Conservation (phyloP, 2,888 invertebrate species). For the Cerastis rubricosa region DNA sequence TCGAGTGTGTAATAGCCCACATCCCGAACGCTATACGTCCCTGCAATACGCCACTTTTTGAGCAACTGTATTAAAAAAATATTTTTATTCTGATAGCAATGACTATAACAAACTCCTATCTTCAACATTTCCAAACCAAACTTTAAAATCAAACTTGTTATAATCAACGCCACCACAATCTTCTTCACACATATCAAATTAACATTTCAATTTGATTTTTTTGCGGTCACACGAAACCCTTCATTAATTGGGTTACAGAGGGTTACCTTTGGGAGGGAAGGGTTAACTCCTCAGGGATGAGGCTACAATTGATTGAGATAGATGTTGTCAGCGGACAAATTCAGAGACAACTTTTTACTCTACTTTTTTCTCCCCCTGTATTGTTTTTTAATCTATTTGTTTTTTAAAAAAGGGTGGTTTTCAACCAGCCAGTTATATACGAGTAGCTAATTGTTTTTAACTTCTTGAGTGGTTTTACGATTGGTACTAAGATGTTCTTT, state of each 20-base stretch:
- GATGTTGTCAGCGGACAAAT: conserved; percentile 88
- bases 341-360: conserved; percentile 81
- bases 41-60: too few relatives aligned
- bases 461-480: conserved; percentile 83
- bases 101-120: too few relatives aligned
- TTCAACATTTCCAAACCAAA: background rate
- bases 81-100: too few relatives aligned
- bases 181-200: conserved; percentile 78
- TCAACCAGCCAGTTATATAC: conserved; percentile 75
- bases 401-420: conserved; percentile 72
- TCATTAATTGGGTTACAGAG: conserved; percentile 89
- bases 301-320: conserved; percentile 88
- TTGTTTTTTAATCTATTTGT: conserved; percentile 70
- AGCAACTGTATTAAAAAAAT: too few relatives aligned
- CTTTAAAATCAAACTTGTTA: conserved; percentile 31
- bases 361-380: conserved; percentile 69
- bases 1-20: too few relatives aligned
- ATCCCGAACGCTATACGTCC: too few relatives aligned
- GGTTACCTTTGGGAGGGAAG: conserved; percentile 85
- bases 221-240: conserved; percentile 84
- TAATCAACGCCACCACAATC: conserved; percentile 51
- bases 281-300: conserved; percentile 87
- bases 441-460: conserved; percentile 81
- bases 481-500: conserved; percentile 72
- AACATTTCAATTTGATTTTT: conserved; percentile 88